Evolutionary conservation across 1,140 invertebrate genomes (phyloP).

Genomic region (Ceratitis capitata): DNA sequence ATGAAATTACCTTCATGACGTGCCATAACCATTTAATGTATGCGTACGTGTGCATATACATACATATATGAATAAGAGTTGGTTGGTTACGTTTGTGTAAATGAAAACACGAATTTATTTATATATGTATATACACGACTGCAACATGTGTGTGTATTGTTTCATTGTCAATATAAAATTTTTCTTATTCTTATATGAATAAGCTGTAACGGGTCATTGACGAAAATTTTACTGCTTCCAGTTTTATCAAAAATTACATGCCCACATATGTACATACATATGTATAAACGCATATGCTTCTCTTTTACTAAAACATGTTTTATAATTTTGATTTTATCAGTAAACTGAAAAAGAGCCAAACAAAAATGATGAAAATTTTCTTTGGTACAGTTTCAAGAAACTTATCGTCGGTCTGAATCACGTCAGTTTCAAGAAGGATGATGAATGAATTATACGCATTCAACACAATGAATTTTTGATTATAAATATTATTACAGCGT

Average conservation of each 20-base stretch:
- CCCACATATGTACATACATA: too few species aligned
- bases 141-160: not conserved
- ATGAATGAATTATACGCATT: too few species aligned
- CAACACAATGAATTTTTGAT: too few species aligned
- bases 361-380: not conserved
- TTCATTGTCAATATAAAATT: too few species aligned
- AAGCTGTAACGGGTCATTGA: not conserved
- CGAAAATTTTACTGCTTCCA: not conserved
- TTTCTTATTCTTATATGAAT: too few species aligned
- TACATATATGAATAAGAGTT: not conserved
- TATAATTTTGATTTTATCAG: not conserved
- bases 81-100: not conserved
- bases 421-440: not conserved
- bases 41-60: not conserved
- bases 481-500: too few species aligned
- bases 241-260: not conserved
- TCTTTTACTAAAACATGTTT: not conserved
- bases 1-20: constrained; percentile 4
- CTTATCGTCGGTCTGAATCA: not conserved
- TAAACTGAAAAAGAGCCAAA: not conserved
- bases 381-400: too few species aligned
- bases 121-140: not conserved
- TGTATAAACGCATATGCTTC: too few species aligned
- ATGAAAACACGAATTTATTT: not conserved
- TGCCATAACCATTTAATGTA: not conserved